Evolutionary conservation across 1,140 invertebrate genomes (phyloP), one percentile per base, ranked within the genome.

Genomic region (Bombus superbus): DNA sequence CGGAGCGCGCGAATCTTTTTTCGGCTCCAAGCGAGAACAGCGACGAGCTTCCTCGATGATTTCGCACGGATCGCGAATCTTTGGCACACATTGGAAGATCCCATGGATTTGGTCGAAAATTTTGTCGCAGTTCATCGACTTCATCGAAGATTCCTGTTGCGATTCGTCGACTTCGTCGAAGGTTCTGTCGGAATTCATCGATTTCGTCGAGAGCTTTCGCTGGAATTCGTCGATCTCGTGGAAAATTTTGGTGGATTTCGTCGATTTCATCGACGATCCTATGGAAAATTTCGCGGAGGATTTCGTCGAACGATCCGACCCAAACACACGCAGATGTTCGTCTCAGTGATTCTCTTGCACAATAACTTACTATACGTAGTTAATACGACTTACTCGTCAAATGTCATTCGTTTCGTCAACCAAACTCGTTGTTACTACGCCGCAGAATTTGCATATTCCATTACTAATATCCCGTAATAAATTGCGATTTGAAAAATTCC

Each of bases 271-370:
- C 42, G 71, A 13, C 3, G 9, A 69, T 38, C 47, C 18, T 53
- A 18, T 22, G 47, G 18, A 53, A 22, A 22, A 53, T 53, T 22
- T 53, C 47, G 47, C 47, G 6, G 47, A 22, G 47, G 18, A 53
- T 53, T 53, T 73, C 87, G 75, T 53, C 85, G 87, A 91, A 91
- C 59, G 59, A 62, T 22, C 47, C 10, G 4, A 62, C 11, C 59
- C 3, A 59, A 10, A 59, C 9, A 59, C 28, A 28, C 57, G 8
- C 10, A 11, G 28, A 59, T 10, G 11, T 59, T 25, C 28, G 28
- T 59, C 57, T 25, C 28, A 11, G 57, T 9, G 28, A 3, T 53
- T 28, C 28, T 62, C 25, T 62, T 62, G 59, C 59, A n/a, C 28
- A 0, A 62, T 62, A 28, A 62, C 3, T 13, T 13, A 47, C 44